These are phyloP conservation scores for Aegithalos caudatus DNA, from an alignment of 2,113 vertebrate species.

Conservation along the genomic window DNA sequence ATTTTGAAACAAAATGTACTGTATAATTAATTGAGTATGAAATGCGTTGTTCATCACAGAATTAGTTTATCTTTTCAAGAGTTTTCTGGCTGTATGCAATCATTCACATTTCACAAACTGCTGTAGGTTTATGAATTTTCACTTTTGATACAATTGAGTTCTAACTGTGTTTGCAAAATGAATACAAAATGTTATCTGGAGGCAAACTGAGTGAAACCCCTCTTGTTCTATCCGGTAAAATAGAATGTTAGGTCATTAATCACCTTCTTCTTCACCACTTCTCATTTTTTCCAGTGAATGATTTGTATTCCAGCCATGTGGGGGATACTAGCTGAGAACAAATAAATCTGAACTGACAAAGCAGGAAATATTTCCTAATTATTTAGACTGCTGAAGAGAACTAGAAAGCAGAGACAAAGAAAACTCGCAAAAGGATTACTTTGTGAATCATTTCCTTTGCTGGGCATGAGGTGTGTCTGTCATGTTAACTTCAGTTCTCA, in stretches of 20 bases:
- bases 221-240: conserved; percentile 45
- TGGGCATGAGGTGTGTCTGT: neutral
- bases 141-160: conserved; percentile 61
- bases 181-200: conserved; percentile 65
- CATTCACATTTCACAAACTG: conserved; percentile 65
- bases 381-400: neutral
- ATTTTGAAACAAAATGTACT: conserved; percentile 59
- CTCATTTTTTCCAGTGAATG: neutral
- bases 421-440: neutral
- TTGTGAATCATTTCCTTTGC: neutral
- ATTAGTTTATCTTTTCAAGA: conserved; percentile 70
- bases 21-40: conserved; percentile 67
- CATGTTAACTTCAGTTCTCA: neutral
- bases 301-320: conserved; percentile 33
- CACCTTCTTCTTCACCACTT: conserved; percentile 44
- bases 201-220: conserved; percentile 42
- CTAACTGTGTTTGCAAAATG: conserved; percentile 57
- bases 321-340: conserved; percentile 26
- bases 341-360: conserved; percentile 49
- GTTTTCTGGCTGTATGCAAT: conserved; percentile 52
- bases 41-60: conserved; percentile 52
- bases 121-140: conserved; percentile 62
- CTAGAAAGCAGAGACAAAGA: neutral
- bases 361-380: conserved; percentile 40
- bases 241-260: conserved; percentile 67